phyloP scores from a whole-genome alignment of 2,113 vertebrate genomes.

The Psittacula cyanocephala region DNA sequence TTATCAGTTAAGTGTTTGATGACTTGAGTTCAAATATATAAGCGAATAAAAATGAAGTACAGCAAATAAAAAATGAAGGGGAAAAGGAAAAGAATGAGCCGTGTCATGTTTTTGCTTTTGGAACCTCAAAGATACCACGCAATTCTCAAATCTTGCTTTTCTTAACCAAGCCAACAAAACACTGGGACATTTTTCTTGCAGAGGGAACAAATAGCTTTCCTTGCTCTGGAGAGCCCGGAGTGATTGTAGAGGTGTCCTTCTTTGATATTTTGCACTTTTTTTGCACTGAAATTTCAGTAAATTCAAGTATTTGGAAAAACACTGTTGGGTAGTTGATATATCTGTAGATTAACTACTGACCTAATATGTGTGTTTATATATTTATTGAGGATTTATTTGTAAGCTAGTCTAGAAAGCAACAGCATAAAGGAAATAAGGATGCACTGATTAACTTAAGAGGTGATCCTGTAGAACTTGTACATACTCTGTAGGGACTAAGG shows the following conservation, averaged over 20 bases:
- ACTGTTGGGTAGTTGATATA: neutral
- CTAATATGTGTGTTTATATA: rapidly evolving
- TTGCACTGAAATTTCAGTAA: neutral
- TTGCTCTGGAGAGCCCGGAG: neutral
- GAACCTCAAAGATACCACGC: neutral
- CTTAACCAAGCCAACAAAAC: neutral
- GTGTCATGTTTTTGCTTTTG: neutral
- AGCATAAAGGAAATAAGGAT: neutral
- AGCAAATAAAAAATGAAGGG: neutral
- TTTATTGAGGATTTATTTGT: neutral
- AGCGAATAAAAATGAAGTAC: neutral
- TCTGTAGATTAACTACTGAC: neutral
- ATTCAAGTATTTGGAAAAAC: neutral
- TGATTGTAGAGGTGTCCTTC: neutral
- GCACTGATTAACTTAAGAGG: neutral
- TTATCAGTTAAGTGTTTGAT: neutral
- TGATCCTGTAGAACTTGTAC: neutral
- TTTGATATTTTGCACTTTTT: neutral
- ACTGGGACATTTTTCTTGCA: too few species aligned
- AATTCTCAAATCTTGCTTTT: neutral
- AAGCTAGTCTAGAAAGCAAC: neutral
- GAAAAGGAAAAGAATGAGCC: neutral
- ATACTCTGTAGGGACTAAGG: neutral
- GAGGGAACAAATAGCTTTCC: neutral
- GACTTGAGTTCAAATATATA: neutral